Percentiles rank a stretch among this genome's conserved stretches.
These are phyloP conservation scores for Drosophila silvestris DNA, from an alignment of 2,888 invertebrate species.

Conservation along the genomic window DNA sequence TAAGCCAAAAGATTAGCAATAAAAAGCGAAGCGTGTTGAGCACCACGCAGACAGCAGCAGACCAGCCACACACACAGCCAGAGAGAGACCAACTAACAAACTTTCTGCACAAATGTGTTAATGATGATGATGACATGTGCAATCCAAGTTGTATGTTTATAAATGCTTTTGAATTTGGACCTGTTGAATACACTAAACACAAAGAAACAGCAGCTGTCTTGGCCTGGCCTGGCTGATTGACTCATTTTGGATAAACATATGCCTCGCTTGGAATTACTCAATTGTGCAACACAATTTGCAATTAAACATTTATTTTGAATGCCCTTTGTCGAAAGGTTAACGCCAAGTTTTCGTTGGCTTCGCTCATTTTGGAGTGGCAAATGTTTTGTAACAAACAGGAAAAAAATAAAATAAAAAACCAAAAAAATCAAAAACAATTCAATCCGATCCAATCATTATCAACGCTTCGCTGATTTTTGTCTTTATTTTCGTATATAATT, in stretches of 20 bases:
- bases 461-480: slow-evolving; percentile 55
- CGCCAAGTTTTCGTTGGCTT: slow-evolving; percentile 17
- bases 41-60: too few relatives aligned
- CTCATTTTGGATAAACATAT: slow-evolving; percentile 13
- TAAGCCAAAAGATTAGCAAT: slow-evolving; percentile 71
- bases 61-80: slow-evolving; percentile 13
- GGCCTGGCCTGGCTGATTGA: slow-evolving; percentile 1
- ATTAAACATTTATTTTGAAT: slow-evolving; percentile 51
- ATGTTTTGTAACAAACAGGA: slow-evolving; percentile 41
- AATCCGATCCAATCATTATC: slow-evolving; percentile 50
- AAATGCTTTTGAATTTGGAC: not conserved
- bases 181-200: not conserved
- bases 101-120: slow-evolving; percentile 30
- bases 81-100: slow-evolving; percentile 2
- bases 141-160: slow-evolving; percentile 4
- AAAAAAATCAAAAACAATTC: slow-evolving; percentile 1
- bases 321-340: slow-evolving; percentile 47
- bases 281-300: slow-evolving; percentile 56
- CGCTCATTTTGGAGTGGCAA: slow-evolving; percentile 28
- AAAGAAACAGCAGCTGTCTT: not conserved
- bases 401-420: not conserved
- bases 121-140: slow-evolving; percentile 9
- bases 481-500: slow-evolving; percentile 3
- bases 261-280: slow-evolving; percentile 50
- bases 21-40: slow-evolving; percentile 45